These are phyloP conservation scores for Stomatorhinus ivindoensis DNA, from an alignment of 2,113 vertebrate species.

Conservation along the genomic window DNA sequence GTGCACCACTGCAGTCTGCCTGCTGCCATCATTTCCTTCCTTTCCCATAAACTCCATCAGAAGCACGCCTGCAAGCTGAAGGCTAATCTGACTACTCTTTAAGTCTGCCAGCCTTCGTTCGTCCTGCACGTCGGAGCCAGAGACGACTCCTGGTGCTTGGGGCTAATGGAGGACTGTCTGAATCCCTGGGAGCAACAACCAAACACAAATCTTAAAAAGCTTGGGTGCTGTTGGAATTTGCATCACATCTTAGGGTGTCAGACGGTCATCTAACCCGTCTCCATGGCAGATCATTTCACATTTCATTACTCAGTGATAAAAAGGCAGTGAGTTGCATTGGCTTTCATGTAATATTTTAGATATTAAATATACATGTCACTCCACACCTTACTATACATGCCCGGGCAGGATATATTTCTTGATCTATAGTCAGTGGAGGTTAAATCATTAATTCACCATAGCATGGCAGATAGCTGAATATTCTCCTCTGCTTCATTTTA, in stretches of 20 bases:
- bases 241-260: neutral
- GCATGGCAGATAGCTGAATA: neutral
- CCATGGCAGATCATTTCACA: neutral
- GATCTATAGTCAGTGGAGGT: neutral
- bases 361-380: conserved; percentile 1
- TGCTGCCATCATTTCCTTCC: neutral
- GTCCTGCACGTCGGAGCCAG: neutral
- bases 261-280: neutral
- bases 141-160: conserved; percentile 11
- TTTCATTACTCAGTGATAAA: neutral
- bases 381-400: neutral
- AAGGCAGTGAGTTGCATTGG: neutral
- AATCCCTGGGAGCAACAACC: neutral
- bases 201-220: neutral
- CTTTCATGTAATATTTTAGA: neutral
- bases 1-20: neutral
- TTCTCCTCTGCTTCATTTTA: neutral
- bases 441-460: neutral
- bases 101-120: conserved; percentile 1
- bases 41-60: neutral
- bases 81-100: neutral
- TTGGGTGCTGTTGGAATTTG: neutral
- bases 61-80: neutral
- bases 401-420: neutral
- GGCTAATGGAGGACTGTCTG: conserved; percentile 16